Conservation (phyloP, 2,797 vertebrate genomes). For the Anabacerthia variegaticeps region DNA sequence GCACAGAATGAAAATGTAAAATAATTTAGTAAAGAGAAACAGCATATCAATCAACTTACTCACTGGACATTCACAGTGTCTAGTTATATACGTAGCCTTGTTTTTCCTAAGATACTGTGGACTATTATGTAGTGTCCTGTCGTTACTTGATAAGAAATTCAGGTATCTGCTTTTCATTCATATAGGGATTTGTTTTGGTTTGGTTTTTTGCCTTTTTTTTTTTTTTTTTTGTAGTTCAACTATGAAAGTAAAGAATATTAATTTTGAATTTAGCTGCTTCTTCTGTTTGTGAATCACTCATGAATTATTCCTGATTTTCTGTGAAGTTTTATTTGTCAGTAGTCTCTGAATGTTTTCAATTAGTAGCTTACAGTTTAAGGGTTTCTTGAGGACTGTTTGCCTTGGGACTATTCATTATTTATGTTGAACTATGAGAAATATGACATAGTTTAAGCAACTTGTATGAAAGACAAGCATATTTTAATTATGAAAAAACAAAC, state of each 20-base stretch:
- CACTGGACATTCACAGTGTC: neutral
- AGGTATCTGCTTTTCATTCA: neutral
- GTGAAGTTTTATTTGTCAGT: constrained; percentile 25
- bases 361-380: neutral
- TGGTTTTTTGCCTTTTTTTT: no score
- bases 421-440: neutral
- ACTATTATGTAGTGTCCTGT: neutral
- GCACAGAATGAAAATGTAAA: neutral
- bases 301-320: constrained; percentile 14
- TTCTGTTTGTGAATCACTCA: constrained; percentile 44
- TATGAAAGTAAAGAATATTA: constrained; percentile 19
- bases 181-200: neutral
- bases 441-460: neutral
- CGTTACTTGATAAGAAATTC: neutral
- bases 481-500: neutral
- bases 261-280: neutral
- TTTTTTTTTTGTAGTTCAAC: neutral
- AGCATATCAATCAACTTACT: neutral
- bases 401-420: neutral
- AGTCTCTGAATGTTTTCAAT: neutral
- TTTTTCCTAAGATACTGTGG: neutral
- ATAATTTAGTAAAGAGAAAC: neutral
- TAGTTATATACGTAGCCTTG: neutral
- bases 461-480: neutral
- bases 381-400: neutral